Evolutionary conservation across 2,888 invertebrate genomes (phyloP).

Genomic region (Euzetes globulus): DNA sequence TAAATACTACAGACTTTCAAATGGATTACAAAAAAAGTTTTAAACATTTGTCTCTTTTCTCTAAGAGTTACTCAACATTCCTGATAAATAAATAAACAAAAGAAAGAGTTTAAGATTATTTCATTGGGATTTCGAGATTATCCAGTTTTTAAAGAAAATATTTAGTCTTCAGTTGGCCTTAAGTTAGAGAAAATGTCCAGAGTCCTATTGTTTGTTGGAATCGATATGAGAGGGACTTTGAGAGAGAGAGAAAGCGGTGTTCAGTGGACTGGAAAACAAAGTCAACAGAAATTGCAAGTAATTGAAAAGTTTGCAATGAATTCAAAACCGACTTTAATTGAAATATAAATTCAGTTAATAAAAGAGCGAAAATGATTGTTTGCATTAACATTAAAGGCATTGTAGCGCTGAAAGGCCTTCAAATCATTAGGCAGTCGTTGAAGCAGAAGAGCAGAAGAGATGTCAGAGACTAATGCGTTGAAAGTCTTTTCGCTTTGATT

Average conservation of each 20-base stretch:
- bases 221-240: no score
- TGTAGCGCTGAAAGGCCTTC: not conserved
- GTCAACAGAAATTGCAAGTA: not conserved
- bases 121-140: no score
- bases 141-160: no score
- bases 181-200: no score
- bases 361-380: not conserved
- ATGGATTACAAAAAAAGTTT: not conserved
- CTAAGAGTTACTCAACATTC: no score
- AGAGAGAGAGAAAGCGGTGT: not conserved
- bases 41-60: no score
- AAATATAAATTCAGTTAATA: not conserved
- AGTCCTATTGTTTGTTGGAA: no score
- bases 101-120: no score
- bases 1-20: not conserved
- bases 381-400: not conserved
- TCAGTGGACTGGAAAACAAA: not conserved
- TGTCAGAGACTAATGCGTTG: not conserved
- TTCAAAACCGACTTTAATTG: not conserved
- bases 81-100: no score
- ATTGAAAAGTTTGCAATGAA: not conserved
- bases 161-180: no score
- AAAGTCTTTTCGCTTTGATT: not conserved
- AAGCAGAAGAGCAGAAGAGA: not conserved
- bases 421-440: not conserved